Conservation (phyloP, 2,888 invertebrate genomes). For the Argyresthia goedartella region DNA sequence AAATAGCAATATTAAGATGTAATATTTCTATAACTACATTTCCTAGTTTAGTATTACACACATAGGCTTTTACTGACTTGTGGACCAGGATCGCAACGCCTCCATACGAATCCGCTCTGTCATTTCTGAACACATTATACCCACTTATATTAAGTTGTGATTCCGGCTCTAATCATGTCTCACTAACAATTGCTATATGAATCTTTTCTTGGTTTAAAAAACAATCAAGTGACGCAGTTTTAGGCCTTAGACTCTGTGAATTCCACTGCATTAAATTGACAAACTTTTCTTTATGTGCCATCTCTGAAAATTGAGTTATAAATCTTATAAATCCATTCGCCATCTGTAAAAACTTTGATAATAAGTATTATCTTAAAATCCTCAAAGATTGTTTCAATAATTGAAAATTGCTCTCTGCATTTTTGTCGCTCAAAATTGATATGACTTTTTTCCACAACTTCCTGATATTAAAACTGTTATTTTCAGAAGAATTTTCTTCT, state of each 20-base stretch:
- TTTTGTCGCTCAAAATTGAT: background rate
- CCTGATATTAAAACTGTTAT: too few species aligned
- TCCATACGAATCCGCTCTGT: conserved; percentile 10
- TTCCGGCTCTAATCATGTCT: conserved; percentile 13
- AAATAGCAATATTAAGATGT: conserved; percentile 8
- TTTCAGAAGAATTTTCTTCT: too few species aligned
- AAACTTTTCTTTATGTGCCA: background rate
- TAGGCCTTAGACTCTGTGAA: conserved; percentile 8
- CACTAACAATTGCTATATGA: conserved; percentile 9
- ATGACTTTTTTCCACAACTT: background rate
- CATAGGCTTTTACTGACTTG: conserved; percentile 6
- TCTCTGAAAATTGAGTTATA: background rate
- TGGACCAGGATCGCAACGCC: conserved; percentile 12
- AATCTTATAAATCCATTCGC: background rate
- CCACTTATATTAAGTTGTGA: conserved; percentile 1
- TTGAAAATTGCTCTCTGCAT: background rate
- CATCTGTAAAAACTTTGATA: background rate
- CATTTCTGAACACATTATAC: conserved; percentile 9
- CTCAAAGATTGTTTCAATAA: background rate
- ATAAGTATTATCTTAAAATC: background rate
- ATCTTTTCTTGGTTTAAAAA: background rate
- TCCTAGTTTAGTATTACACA: conserved; percentile 9
- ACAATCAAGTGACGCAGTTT: conserved; percentile 10
- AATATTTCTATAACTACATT: conserved; percentile 6
- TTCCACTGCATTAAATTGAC: conserved; percentile 8